A percentile compares a stretch with the other conserved stretches of the same genome.
These are phyloP conservation scores for Erythrocercus mccallii DNA, from an alignment of 2,113 vertebrate species.

Conservation along the genomic window DNA sequence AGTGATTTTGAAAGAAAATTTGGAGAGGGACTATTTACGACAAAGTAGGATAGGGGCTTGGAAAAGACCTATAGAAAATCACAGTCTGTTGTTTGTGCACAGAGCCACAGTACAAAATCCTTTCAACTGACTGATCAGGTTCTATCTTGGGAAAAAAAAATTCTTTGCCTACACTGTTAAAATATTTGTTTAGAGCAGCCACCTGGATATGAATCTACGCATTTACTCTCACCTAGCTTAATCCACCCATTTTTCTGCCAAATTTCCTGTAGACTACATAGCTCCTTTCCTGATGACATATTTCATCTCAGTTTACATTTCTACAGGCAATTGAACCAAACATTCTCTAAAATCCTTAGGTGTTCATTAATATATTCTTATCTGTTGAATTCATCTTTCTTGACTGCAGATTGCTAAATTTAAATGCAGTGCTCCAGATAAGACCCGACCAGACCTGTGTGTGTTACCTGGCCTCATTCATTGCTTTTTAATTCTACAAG, in stretches of 20 bases:
- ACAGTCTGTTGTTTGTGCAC: not conserved
- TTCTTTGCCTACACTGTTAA: not conserved
- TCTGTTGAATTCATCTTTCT: not conserved
- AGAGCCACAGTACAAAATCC: not conserved
- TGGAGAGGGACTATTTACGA: not conserved
- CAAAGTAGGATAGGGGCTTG: not conserved
- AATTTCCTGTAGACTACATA: not conserved
- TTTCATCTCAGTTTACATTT: not conserved
- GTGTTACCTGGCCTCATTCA: not conserved
- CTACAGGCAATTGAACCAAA: not conserved
- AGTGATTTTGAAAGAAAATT: not conserved
- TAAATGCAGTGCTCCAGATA: not conserved
- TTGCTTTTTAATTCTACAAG: not conserved
- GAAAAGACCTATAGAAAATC: not conserved
- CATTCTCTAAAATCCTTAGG: not conserved
- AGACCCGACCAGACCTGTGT: not conserved
- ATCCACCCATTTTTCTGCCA: not conserved
- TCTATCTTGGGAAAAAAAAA: not conserved
- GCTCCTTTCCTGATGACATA: not conserved
- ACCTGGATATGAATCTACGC: not conserved
- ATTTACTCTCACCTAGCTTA: not conserved
- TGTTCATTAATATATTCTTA: not conserved
- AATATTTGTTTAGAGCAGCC: not conserved
- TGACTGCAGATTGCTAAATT: not conserved
- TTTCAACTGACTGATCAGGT: not conserved